Evolutionary conservation across 2,797 vertebrate species (phyloP).

Genomic region (Erethizon dorsatum): DNA sequence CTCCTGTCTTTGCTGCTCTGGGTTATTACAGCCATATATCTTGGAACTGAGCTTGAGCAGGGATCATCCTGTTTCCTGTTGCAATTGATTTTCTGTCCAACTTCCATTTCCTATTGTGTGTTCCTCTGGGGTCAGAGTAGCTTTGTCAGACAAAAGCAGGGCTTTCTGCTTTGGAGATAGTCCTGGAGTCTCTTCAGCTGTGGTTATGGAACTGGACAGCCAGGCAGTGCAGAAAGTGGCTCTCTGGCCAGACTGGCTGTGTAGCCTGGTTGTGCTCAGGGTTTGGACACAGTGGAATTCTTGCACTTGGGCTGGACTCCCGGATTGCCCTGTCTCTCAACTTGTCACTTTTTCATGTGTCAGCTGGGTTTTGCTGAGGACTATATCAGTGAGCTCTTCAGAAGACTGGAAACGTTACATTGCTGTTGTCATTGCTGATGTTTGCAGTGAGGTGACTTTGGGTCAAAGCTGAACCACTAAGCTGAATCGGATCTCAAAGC

Average conservation of each 20-base stretch:
- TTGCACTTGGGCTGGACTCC: neutral
- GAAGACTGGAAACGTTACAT: neutral
- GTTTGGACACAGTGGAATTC: neutral
- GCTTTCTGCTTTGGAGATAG: constrained; percentile 67
- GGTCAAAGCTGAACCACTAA: neutral
- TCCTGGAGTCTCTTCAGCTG: constrained; percentile 64
- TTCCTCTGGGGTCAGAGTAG: constrained; percentile 75
- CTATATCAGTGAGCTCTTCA: neutral
- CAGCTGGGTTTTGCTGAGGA: neutral
- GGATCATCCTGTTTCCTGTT: constrained; percentile 79
- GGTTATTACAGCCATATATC: constrained; percentile 66
- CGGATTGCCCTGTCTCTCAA: neutral
- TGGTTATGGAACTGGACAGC: constrained; percentile 63
- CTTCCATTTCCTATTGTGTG: constrained; percentile 66
- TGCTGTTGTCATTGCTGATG: neutral
- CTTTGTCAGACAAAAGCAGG: constrained; percentile 77
- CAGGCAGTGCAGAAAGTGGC: neutral
- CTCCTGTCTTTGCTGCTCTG: neutral
- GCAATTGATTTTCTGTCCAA: constrained; percentile 77
- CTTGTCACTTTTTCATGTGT: neutral
- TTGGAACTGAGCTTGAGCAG: constrained; percentile 74
- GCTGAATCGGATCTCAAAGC: neutral
- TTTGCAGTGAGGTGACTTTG: neutral
- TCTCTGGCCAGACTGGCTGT: neutral
- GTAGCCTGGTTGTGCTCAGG: neutral